Evolutionary conservation across 2,888 invertebrate genomes (phyloP).

Genomic region (Campaea margaritaria): DNA sequence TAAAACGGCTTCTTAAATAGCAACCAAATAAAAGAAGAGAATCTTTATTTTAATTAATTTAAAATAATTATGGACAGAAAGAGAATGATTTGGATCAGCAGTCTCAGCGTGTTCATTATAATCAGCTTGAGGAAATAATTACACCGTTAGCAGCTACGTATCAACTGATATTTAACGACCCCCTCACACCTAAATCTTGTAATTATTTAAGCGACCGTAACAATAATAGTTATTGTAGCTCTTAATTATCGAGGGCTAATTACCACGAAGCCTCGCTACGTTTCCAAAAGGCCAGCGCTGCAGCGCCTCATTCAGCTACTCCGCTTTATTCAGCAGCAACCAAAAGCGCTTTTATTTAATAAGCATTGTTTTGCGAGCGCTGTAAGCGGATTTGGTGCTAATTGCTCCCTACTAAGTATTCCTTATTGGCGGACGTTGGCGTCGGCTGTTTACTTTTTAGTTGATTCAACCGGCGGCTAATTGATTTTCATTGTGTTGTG

Average conservation of each 20-base stretch:
- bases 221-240: too few species aligned
- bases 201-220: too few species aligned
- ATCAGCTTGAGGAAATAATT: too few species aligned
- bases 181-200: too few species aligned
- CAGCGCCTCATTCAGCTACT: background rate
- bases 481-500: slow-evolving; percentile 6
- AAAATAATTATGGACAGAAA: too few species aligned
- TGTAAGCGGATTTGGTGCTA: slow-evolving; percentile 37
- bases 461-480: background rate
- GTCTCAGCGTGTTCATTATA: too few species aligned
- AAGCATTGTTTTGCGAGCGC: slow-evolving; percentile 23
- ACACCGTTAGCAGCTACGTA: too few species aligned
- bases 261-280: slow-evolving; percentile 1
- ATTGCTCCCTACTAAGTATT: slow-evolving; percentile 38
- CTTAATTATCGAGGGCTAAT: background rate
- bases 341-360: slow-evolving; percentile 28
- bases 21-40: too few species aligned
- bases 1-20: too few species aligned
- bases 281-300: slow-evolving; percentile 2
- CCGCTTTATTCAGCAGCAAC: slow-evolving; percentile 9
- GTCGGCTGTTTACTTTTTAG: slow-evolving; percentile 5
- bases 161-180: too few species aligned
- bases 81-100: too few species aligned
- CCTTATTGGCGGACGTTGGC: slow-evolving; percentile 29
- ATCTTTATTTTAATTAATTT: too few species aligned